Conservation (phyloP, 2,888 invertebrate species). For the Melipona beecheii region DNA sequence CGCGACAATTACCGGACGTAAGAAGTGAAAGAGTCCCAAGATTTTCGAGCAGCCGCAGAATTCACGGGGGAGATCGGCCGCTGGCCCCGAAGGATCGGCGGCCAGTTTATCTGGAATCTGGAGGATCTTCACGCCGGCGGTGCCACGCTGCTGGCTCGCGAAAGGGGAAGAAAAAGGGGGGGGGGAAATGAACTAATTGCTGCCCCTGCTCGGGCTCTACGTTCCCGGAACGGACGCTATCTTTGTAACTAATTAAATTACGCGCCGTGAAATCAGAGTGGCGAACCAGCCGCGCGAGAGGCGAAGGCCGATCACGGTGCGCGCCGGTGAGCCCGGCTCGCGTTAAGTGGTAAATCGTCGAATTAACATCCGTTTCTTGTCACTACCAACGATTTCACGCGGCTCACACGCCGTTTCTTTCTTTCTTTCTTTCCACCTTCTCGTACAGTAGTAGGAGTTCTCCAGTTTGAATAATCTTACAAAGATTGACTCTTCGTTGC, state of each 20-base stretch:
- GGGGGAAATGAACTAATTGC: constrained; percentile 64
- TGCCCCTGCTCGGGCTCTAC: constrained; percentile 37
- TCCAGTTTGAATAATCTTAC: neutral
- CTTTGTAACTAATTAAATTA: constrained; percentile 72
- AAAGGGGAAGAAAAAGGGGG: constrained; percentile 49
- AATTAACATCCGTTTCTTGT: constrained; percentile 63
- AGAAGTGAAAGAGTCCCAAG: too few species aligned
- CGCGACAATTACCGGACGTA: neutral
- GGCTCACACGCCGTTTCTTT: constrained; percentile 25
- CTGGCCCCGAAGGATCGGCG: constrained; percentile 25
- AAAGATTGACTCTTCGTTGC: too few species aligned
- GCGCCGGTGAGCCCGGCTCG: constrained; percentile 24
- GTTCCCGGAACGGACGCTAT: constrained; percentile 67
- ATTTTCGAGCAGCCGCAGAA: too few species aligned
- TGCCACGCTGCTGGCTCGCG: constrained; percentile 61
- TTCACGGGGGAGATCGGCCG: neutral
- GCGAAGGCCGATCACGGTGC: constrained; percentile 21
- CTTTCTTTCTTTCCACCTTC: too few species aligned
- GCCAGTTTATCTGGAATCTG: constrained; percentile 62
- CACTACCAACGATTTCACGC: constrained; percentile 44
- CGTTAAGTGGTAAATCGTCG: constrained; percentile 64
- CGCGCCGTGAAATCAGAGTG: constrained; percentile 65
- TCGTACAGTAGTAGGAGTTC: neutral
- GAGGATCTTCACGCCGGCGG: constrained; percentile 80
- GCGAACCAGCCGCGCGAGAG: constrained; percentile 23